phyloP scores from a whole-genome alignment of 1,140 invertebrate genomes.

The Pogonomyrmex barbatus region DNA sequence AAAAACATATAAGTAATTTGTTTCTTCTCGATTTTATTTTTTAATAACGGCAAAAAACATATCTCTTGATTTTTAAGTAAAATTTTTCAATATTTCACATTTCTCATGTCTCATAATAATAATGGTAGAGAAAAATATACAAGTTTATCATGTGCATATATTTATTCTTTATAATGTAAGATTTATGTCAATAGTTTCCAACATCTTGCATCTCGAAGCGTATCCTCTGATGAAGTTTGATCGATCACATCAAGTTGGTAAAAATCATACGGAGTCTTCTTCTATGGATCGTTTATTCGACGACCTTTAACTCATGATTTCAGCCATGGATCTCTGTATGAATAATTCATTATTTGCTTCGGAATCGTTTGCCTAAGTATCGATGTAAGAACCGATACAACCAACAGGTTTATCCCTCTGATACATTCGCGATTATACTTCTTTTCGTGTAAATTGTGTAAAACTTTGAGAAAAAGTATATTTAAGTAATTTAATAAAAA shows the following conservation, averaged over 20 bases:
- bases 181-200: not conserved
- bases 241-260: not conserved
- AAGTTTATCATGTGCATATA: not conserved
- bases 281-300: slow-evolving; percentile 11
- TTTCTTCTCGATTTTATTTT: not conserved
- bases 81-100: not conserved
- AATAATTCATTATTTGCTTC: slow-evolving; percentile 51
- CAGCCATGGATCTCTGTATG: slow-evolving; percentile 8
- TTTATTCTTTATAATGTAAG: not conserved
- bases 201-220: slow-evolving; percentile 3
- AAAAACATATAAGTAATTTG: not conserved
- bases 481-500: slow-evolving; percentile 19
- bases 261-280: not conserved
- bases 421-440: slow-evolving; percentile 32
- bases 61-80: not conserved
- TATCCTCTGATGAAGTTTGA: not conserved
- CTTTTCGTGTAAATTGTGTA: not conserved
- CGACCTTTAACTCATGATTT: slow-evolving; percentile 34
- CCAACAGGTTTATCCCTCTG: not conserved
- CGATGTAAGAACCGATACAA: slow-evolving; percentile 13
- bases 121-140: not conserved
- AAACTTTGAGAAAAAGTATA: not conserved
- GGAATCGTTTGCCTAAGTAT: slow-evolving; percentile 37
- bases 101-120: not conserved
- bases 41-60: no score